Conservation (phyloP, 2,113 vertebrate genomes). For the Atrichornis clamosus region DNA sequence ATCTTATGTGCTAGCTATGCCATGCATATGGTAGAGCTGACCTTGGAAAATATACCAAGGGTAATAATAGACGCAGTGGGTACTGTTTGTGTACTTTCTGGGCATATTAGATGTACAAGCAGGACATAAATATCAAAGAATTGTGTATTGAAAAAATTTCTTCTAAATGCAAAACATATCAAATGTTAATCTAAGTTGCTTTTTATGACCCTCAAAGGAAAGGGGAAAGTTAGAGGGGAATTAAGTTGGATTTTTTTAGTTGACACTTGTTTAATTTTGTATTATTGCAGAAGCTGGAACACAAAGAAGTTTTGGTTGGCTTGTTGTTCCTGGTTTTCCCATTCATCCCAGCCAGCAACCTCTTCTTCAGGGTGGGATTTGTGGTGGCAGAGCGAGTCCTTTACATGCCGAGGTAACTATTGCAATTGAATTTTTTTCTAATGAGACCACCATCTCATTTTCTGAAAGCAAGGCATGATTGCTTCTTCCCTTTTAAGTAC, state of each 20-base stretch:
- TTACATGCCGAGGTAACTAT: conserved; percentile 95
- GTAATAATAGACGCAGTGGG: not conserved
- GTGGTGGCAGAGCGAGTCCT: conserved; percentile 97
- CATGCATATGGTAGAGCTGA: not conserved
- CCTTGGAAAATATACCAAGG: not conserved
- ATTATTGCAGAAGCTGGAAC: conserved; percentile 83
- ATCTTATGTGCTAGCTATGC: not conserved
- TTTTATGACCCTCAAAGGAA: not conserved
- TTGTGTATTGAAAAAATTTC: not conserved
- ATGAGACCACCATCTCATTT: conserved; percentile 12
- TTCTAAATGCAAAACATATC: not conserved
- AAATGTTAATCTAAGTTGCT: not conserved
- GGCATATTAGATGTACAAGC: not conserved
- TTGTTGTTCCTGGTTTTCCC: conserved; percentile 92
- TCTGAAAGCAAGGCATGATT: conserved; percentile 4
- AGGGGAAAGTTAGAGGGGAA: not conserved
- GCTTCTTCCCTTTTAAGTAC: not conserved
- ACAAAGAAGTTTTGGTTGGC: conserved; percentile 88
- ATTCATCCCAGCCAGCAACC: conserved; percentile 96
- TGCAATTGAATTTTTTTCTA: conserved; percentile 31
- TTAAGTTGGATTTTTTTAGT: conserved; percentile 32
- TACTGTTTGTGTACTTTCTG: not conserved
- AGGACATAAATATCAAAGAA: not conserved
- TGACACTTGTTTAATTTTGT: conserved; percentile 68
- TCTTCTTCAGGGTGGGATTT: conserved; percentile 98